Percentiles rank a stretch among this genome's conserved stretches.
Evolutionary conservation across 2,113 vertebrate species (phyloP).

Genomic region (Amphiprion ocellaris): DNA sequence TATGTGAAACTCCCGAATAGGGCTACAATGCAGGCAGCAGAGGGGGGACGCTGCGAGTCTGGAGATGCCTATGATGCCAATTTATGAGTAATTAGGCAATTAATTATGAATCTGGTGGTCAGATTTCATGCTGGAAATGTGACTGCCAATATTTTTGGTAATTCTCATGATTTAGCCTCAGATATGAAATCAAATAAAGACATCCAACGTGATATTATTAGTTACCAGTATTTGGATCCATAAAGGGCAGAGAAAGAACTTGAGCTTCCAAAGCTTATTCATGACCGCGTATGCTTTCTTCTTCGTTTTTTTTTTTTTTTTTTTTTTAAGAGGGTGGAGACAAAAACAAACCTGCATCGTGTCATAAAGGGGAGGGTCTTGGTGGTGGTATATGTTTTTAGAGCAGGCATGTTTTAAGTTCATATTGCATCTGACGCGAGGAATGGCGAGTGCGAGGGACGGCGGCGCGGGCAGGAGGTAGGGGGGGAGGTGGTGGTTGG

Average conservation of each 20-base stretch:
- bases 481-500: slow-evolving; percentile 18
- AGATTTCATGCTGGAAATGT: neutral
- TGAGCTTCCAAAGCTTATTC: slow-evolving; percentile 21
- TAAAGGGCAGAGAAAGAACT: slow-evolving; percentile 1
- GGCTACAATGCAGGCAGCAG: neutral
- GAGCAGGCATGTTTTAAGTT: slow-evolving; percentile 76
- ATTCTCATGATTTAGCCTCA: neutral
- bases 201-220: neutral
- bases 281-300: slow-evolving; percentile 39
- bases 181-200: neutral
- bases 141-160: neutral
- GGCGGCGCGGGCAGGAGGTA: slow-evolving; percentile 20
- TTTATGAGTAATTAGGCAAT: slow-evolving; percentile 31
- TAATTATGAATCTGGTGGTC: neutral
- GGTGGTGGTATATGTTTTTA: slow-evolving; percentile 83
- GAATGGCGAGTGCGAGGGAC: slow-evolving; percentile 59
- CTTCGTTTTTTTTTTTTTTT: neutral
- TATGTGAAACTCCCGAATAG: slow-evolving; percentile 31
- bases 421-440: slow-evolving; percentile 76
- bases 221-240: slow-evolving; percentile 1
- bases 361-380: slow-evolving; percentile 84
- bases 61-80: neutral
- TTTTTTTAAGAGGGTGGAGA: slow-evolving; percentile 78
- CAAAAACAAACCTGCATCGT: slow-evolving; percentile 74
- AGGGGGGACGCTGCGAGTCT: neutral